Evolutionary conservation across 2,113 vertebrate species (phyloP).

Genomic region (Phaethornis superciliosus): DNA sequence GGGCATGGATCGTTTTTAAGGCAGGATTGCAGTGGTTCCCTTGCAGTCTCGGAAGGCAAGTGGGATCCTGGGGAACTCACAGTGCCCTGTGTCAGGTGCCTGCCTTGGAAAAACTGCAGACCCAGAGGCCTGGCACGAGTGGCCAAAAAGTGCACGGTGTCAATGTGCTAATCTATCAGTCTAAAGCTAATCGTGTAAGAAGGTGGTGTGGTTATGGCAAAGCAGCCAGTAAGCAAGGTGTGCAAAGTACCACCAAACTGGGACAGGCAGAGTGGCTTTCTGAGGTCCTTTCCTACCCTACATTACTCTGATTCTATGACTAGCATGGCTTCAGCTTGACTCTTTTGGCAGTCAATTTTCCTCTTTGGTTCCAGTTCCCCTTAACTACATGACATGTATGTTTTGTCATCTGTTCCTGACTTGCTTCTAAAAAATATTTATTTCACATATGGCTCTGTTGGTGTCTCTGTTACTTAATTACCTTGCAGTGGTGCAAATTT

Average conservation of each 20-base stretch:
- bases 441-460: background rate
- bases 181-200: background rate
- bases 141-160: background rate
- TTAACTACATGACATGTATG: background rate
- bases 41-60: background rate
- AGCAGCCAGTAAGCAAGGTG: background rate
- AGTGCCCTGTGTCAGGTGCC: rapidly evolving
- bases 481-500: background rate
- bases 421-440: background rate
- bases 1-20: rapidly evolving
- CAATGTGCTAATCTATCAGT: rapidly evolving
- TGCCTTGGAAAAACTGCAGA: rapidly evolving
- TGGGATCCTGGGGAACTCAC: background rate
- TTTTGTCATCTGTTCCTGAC: background rate
- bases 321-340: background rate
- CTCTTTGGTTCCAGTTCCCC: background rate
- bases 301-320: background rate
- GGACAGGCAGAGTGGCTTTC: background rate
- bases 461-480: background rate
- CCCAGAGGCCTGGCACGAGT: rapidly evolving
- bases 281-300: background rate
- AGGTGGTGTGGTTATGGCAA: background rate
- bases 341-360: background rate
- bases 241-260: background rate
- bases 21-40: background rate